Conservation (phyloP, 1,140 invertebrate genomes). For the Diuraphis noxia region DNA sequence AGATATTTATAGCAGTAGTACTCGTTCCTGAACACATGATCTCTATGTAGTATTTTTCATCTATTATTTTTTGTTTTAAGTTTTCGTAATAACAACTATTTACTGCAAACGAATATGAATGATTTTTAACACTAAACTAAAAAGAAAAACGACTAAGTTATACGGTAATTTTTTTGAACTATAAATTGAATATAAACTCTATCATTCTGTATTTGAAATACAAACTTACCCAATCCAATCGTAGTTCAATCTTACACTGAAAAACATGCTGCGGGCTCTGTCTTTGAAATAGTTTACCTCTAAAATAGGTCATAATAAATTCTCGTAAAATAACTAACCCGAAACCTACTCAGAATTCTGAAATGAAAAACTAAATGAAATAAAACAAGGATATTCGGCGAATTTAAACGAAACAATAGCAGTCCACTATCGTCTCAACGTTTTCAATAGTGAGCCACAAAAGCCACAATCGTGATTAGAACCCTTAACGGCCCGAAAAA, state of each 20-base stretch:
- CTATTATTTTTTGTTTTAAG: neutral
- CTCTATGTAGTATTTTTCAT: neutral
- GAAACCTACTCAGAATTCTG: constrained; percentile 11
- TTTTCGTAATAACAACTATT: neutral
- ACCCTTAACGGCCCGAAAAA: neutral
- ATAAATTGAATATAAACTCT: constrained; percentile 14
- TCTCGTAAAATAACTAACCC: constrained; percentile 6
- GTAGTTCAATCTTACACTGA: neutral
- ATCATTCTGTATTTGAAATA: neutral
- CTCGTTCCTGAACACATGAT: neutral
- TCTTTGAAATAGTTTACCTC: neutral
- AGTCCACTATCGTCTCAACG: neutral
- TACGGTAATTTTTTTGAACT: neutral
- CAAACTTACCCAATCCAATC: neutral
- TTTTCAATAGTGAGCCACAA: neutral
- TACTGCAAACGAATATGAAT: neutral
- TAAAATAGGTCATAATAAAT: constrained; percentile 26
- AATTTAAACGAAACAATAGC: constrained; percentile 38
- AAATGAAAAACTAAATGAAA: constrained; percentile 11
- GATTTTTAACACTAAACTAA: neutral
- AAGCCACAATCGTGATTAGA: constrained; percentile 39
- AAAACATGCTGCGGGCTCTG: constrained; percentile 7
- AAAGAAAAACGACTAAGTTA: neutral
- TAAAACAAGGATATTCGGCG: neutral
- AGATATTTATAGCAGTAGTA: neutral